Evolutionary conservation across 2,113 vertebrate species (phyloP), one percentile per base, ranked within the genome.

Genomic region (Heterotis niloticus): DNA sequence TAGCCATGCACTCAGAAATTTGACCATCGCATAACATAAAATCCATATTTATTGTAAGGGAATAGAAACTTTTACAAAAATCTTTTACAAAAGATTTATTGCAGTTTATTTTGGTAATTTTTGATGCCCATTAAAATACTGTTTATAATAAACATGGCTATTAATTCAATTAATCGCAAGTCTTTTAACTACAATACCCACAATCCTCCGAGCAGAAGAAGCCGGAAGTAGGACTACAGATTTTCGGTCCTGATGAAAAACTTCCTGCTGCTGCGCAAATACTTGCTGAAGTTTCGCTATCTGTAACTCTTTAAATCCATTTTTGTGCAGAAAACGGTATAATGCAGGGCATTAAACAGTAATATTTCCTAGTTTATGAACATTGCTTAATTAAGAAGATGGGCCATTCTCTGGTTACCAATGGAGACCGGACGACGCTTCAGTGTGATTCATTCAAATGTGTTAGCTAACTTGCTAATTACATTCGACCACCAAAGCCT

Each of bases 111-210:
- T 44, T 4, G 34, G 3, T 4, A 7, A 44, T 44, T 44, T 44
- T 44, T 44, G 7, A 44, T 44, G 34, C 7, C 34, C 34, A 44
- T 44, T 7, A 44, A 7, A 4, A 44, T 44, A 44, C 7, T n/a
- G n/a, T n/a, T n/a, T n/a, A n/a, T n/a, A n/a, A n/a, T n/a, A n/a
- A n/a, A n/a, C n/a, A n/a, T n/a, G n/a, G n/a, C n/a, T n/a, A n/a
- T n/a, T n/a, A n/a, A n/a, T n/a, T n/a, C n/a, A n/a, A n/a, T n/a
- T n/a, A n/a, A n/a, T n/a, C n/a, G n/a, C n/a, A n/a, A n/a, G n/a
- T n/a, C n/a, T n/a, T n/a, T n/a, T n/a, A n/a, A n/a, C 74, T 64
- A 64, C 57, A 62, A 12, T 75, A 62, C 59, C 74, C 74, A 75
- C 16, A 51, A 64, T 64, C 24, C 59, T 34, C 29, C 17, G 54